phyloP scores from a whole-genome alignment of 1,140 invertebrate species.

The Trialeurodes vaporariorum region DNA sequence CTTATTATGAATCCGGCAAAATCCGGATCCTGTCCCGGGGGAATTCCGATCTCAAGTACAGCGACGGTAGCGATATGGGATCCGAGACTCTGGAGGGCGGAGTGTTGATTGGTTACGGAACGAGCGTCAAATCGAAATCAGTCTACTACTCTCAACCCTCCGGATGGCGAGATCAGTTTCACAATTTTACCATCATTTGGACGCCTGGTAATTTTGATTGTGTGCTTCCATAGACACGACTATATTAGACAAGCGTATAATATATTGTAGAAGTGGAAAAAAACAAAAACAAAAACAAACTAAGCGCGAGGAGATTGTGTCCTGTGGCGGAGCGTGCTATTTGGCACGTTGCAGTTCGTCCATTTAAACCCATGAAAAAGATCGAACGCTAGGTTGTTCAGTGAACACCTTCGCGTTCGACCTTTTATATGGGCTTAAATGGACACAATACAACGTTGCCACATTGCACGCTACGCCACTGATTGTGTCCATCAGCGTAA shows the following conservation, averaged over 20 bases:
- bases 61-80: slow-evolving; percentile 14
- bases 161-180: slow-evolving; percentile 45
- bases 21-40: slow-evolving; percentile 21
- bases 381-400: background rate
- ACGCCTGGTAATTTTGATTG: slow-evolving; percentile 35
- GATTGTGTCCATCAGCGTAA: too few relatives aligned
- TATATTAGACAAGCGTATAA: background rate
- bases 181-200: slow-evolving; percentile 47
- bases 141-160: slow-evolving; percentile 5
- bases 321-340: too few relatives aligned
- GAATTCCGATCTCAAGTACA: slow-evolving; percentile 15
- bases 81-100: slow-evolving; percentile 16
- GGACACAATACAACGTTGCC: too few relatives aligned
- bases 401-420: too few relatives aligned
- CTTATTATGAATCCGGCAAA: slow-evolving; percentile 20
- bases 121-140: slow-evolving; percentile 13
- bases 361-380: background rate
- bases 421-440: too few relatives aligned
- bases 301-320: too few relatives aligned
- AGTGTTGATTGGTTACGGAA: slow-evolving; percentile 16
- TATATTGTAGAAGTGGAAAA: background rate
- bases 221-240: background rate
- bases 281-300: background rate
- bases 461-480: too few relatives aligned
- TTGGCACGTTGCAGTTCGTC: too few relatives aligned